Evolutionary conservation across 2,113 vertebrate species (phyloP).

Genomic region (Thalassoma bifasciatum): DNA sequence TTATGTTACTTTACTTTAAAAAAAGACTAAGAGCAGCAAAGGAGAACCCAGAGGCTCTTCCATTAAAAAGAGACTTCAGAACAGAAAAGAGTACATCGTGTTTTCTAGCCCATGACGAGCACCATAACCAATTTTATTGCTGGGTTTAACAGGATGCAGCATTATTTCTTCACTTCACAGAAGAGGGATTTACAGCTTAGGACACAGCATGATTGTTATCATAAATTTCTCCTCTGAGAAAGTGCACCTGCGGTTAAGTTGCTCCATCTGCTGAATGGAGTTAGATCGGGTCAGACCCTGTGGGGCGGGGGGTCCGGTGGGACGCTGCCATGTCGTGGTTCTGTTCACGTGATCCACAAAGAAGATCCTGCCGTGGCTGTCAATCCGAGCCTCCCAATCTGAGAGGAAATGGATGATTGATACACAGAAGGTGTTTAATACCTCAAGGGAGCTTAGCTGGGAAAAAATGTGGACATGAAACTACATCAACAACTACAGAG

Average conservation of each 20-base stretch:
- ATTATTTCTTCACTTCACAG: neutral
- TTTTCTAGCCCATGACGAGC: neutral
- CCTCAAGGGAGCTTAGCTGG: neutral
- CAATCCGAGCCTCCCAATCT: conserved; percentile 99
- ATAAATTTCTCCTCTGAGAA: neutral
- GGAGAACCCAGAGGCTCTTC: neutral
- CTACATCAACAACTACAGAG: neutral
- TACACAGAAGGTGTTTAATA: conserved; percentile 27
- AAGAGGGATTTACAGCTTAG: neutral
- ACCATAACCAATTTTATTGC: neutral
- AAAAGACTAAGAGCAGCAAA: conserved; percentile 16
- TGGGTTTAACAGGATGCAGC: neutral
- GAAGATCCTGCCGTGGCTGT: conserved; percentile 98
- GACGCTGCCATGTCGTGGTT: conserved; percentile 98
- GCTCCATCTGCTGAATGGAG: conserved; percentile 99
- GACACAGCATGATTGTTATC: neutral
- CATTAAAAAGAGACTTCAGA: neutral
- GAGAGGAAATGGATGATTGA: conserved; percentile 13
- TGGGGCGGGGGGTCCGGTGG: conserved; percentile 93
- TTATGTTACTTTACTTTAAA: neutral
- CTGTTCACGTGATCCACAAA: conserved; percentile 99
- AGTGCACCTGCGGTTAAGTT: conserved; percentile 94
- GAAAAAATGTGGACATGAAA: neutral
- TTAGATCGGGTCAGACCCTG: conserved; percentile 97
- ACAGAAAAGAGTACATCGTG: neutral